A percentile compares a stretch with the other conserved stretches of the same genome.
phyloP scores from a whole-genome alignment of 2,888 invertebrate species.

The Parnassius smintheus region DNA sequence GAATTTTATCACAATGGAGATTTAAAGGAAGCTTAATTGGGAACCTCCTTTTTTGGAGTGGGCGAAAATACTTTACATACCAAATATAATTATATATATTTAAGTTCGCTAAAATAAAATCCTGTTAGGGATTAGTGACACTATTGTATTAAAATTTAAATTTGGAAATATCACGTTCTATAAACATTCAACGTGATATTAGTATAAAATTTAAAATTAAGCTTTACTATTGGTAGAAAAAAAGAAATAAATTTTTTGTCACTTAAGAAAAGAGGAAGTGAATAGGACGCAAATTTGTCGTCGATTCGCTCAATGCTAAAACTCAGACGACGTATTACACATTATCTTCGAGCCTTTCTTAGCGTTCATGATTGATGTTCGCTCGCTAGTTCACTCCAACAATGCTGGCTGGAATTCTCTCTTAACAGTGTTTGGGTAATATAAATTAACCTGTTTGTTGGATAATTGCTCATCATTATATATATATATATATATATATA shows the following conservation, averaged over 20 bases:
- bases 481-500: too few relatives aligned
- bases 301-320: slow-evolving; percentile 12
- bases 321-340: background rate
- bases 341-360: slow-evolving; percentile 27
- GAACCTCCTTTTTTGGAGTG: too few relatives aligned
- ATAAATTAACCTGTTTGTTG: background rate
- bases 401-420: background rate
- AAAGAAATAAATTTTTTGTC: background rate
- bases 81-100: too few relatives aligned
- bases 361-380: slow-evolving; percentile 57
- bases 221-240: background rate
- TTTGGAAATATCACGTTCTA: too few relatives aligned
- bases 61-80: too few relatives aligned
- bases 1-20: too few relatives aligned
- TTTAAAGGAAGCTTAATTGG: too few relatives aligned
- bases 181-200: too few relatives aligned
- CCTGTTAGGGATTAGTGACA: too few relatives aligned
- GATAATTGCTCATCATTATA: background rate
- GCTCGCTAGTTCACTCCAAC: slow-evolving; percentile 29
- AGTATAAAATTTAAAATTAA: too few relatives aligned
- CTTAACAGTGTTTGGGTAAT: background rate
- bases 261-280: background rate
- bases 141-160: too few relatives aligned
- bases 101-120: too few relatives aligned
- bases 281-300: slow-evolving; percentile 48